phyloP scores from a whole-genome alignment of 2,113 vertebrate species.

The Xyrauchen texanus region DNA sequence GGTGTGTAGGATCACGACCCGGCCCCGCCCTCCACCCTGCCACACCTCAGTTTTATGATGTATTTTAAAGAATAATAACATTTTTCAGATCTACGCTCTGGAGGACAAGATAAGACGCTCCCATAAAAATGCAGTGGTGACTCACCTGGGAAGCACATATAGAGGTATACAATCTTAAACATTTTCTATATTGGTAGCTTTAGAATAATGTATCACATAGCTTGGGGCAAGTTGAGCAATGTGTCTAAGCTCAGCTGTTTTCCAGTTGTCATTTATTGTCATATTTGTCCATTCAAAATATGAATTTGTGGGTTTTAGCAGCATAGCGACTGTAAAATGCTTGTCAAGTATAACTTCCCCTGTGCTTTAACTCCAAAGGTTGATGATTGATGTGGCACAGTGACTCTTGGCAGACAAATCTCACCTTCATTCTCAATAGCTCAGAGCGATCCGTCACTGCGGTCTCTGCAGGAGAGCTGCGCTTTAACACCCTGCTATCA shows the following conservation, averaged over 20 bases:
- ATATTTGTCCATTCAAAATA: neutral
- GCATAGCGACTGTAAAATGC: neutral
- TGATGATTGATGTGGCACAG: conserved; percentile 25
- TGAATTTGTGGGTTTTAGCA: neutral
- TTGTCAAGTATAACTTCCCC: neutral
- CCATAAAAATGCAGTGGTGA: conserved; percentile 79
- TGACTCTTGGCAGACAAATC: conserved; percentile 17
- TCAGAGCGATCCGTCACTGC: neutral
- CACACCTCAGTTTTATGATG: too few relatives aligned
- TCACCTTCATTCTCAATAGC: neutral
- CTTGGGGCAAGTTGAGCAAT: neutral
- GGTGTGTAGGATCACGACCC: too few relatives aligned
- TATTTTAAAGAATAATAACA: neutral
- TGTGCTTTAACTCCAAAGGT: neutral
- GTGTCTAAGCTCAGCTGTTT: neutral
- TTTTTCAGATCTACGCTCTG: conserved; percentile 81
- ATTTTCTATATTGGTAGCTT: neutral
- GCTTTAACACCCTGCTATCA: conserved; percentile 37
- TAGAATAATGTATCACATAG: neutral
- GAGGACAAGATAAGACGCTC: conserved; percentile 87
- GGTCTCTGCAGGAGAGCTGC: neutral
- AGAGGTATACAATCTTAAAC: conserved; percentile 66
- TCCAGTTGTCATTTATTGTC: neutral
- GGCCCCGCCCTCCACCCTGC: too few relatives aligned
- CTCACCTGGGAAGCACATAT: conserved; percentile 77